phyloP scores from a whole-genome alignment of 2,888 invertebrate species.

The Trachelus iudaicus region DNA sequence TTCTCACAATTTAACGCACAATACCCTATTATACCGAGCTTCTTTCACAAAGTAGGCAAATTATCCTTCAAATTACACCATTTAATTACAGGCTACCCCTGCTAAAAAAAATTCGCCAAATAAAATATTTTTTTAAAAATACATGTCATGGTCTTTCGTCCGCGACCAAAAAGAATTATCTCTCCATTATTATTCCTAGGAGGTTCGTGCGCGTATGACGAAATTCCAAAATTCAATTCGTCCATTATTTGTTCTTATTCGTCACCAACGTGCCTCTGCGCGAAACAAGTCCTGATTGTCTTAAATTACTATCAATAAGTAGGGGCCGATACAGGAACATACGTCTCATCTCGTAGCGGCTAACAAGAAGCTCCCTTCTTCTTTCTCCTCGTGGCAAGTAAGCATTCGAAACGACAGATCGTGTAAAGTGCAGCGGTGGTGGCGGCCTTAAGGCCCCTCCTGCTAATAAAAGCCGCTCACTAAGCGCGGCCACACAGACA shows the following conservation, averaged over 20 bases:
- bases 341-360: neutral
- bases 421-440: constrained; percentile 48
- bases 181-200: neutral
- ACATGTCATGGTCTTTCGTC: neutral
- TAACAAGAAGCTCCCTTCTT: constrained; percentile 16
- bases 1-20: neutral
- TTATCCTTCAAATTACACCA: neutral
- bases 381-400: neutral
- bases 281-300: neutral
- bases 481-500: constrained; percentile 63
- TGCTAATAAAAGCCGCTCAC: constrained; percentile 66
- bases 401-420: constrained; percentile 39
- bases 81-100: neutral
- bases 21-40: neutral
- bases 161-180: neutral
- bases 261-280: neutral
- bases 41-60: neutral
- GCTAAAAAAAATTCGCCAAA: neutral
- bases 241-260: neutral
- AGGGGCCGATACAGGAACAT: neutral
- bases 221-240: neutral
- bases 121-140: neutral
- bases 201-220: neutral
- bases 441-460: constrained; percentile 57
- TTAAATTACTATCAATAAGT: neutral